Percentiles rank a stretch among this genome's conserved stretches.
Conservation (phyloP, 2,113 vertebrate genomes). For the Datnioides undecimradiatus region DNA sequence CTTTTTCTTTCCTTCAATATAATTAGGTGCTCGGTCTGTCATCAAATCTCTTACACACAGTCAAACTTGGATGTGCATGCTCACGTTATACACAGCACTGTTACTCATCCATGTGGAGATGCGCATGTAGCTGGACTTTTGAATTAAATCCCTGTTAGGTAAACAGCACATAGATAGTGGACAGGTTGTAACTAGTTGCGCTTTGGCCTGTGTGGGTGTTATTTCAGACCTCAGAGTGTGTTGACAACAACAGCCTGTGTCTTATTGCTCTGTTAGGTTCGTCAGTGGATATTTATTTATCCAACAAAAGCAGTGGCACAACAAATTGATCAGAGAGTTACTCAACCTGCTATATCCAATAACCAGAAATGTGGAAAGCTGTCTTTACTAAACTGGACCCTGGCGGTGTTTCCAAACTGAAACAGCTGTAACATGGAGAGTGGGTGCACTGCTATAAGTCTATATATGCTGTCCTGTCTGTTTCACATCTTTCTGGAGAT, state of each 20-base stretch:
- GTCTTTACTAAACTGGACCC: not conserved
- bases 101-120: constrained; percentile 11
- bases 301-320: constrained; percentile 37
- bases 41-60: constrained; percentile 45
- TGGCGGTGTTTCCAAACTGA: not conserved
- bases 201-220: not conserved
- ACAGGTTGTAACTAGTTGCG: constrained; percentile 22
- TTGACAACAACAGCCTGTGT: constrained; percentile 5
- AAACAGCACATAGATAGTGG: constrained; percentile 3
- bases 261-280: constrained; percentile 11
- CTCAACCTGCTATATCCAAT: constrained; percentile 33
- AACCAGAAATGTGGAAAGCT: constrained; percentile 23
- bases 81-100: constrained; percentile 14
- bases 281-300: constrained; percentile 28
- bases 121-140: constrained; percentile 12
- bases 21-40: constrained; percentile 53
- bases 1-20: constrained; percentile 26
- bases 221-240: not conserved
- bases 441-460: not conserved
- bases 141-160: constrained; percentile 13
- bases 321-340: constrained; percentile 31
- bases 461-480: not conserved
- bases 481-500: constrained; percentile 25
- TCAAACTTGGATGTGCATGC: constrained; percentile 10
- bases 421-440: not conserved